A percentile compares a stretch with the other conserved stretches of the same genome.
These are phyloP conservation scores for Trialeurodes vaporariorum DNA, from an alignment of 1,140 invertebrate genomes.

Conservation along the genomic window DNA sequence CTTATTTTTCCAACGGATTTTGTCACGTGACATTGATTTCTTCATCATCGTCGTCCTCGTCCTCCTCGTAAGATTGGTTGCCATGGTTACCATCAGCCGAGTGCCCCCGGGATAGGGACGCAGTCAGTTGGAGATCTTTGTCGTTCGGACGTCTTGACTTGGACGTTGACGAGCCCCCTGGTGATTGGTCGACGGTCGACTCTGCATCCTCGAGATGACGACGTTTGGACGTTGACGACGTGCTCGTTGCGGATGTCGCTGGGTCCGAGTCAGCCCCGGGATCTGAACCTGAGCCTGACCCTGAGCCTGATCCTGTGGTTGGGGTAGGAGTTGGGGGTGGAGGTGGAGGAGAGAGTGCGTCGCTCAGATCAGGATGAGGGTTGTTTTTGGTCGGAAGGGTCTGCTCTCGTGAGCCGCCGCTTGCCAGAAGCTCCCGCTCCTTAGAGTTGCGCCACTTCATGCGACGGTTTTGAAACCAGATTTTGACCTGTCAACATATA, in stretches of 20 bases:
- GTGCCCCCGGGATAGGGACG: too few relatives aligned
- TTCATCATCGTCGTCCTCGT: neutral
- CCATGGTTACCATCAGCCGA: too few relatives aligned
- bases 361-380: slow-evolving; percentile 88
- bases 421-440: slow-evolving; percentile 84
- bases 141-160: neutral
- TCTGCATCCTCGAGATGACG: neutral
- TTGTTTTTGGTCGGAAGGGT: slow-evolving; percentile 95
- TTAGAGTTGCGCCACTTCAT: slow-evolving; percentile 98
- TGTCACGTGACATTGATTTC: neutral
- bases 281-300: too few relatives aligned
- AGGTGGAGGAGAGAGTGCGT: too few relatives aligned
- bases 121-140: neutral
- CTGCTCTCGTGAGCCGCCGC: slow-evolving; percentile 83
- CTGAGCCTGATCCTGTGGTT: too few relatives aligned
- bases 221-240: neutral
- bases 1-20: too few relatives aligned
- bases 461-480: slow-evolving; percentile 90
- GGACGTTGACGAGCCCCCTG: too few relatives aligned
- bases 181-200: neutral
- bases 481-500: slow-evolving; percentile 74
- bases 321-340: too few relatives aligned
- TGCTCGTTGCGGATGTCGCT: neutral
- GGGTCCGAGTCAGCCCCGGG: too few relatives aligned
- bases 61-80: neutral